These are phyloP conservation scores for Numenius phaeopus DNA, from an alignment of 2,797 vertebrate species.

Conservation along the genomic window DNA sequence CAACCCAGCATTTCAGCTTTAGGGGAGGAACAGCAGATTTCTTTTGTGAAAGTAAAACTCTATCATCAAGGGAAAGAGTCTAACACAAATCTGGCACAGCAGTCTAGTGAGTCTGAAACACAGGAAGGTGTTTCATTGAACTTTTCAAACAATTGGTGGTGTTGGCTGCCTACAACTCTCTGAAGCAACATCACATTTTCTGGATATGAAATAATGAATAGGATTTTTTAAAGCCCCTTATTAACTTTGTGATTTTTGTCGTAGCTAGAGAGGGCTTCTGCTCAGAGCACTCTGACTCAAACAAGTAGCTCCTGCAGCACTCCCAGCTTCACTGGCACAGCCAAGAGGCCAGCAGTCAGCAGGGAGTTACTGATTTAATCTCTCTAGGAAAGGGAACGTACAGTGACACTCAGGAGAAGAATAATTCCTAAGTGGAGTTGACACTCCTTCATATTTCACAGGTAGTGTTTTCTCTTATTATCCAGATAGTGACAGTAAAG, in stretches of 20 bases:
- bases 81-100: not conserved
- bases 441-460: not conserved
- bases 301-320: not conserved
- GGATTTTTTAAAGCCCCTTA: not conserved
- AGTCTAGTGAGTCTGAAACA: not conserved
- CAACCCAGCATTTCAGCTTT: not conserved
- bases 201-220: not conserved
- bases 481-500: not conserved
- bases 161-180: not conserved
- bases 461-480: not conserved
- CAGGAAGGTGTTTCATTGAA: not conserved
- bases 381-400: not conserved
- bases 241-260: not conserved
- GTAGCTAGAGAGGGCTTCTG: not conserved
- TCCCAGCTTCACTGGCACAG: not conserved
- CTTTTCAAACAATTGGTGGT: not conserved
- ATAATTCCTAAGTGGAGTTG: not conserved
- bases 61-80: not conserved
- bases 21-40: not conserved
- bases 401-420: not conserved
- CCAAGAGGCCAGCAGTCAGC: not conserved
- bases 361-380: not conserved
- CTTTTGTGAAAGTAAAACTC: not conserved
- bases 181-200: not conserved
- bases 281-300: not conserved